Conservation (phyloP, 2,113 vertebrate genomes). For the Vulpes ferrilata region DNA sequence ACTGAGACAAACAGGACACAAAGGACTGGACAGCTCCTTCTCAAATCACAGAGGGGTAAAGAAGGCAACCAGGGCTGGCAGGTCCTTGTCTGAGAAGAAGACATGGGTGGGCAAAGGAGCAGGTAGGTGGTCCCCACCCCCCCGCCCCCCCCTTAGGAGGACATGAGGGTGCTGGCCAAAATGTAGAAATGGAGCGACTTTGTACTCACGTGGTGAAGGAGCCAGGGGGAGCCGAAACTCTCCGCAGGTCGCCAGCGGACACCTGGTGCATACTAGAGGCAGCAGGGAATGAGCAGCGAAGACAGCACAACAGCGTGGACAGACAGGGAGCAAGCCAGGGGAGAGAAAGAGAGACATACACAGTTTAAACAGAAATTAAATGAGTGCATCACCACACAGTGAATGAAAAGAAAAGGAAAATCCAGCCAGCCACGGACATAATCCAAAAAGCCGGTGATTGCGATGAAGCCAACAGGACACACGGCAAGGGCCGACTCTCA, state of each 20-base stretch:
- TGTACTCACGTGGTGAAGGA: conserved; percentile 99
- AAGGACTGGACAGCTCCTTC: background rate
- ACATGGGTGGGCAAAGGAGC: background rate
- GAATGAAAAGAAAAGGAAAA: conserved; percentile 82
- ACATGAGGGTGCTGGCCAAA: background rate
- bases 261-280: conserved; percentile 97
- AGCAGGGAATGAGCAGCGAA: conserved; percentile 88
- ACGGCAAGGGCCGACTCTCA: conserved; percentile 46
- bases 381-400: conserved; percentile 83
- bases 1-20: background rate
- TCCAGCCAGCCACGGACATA: conserved; percentile 76
- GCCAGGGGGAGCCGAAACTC: conserved; percentile 99
- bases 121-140: background rate
- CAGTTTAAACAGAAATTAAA: conserved; percentile 89
- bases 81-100: conserved; percentile 1
- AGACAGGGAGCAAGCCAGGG: conserved; percentile 83
- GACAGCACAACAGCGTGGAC: conserved; percentile 87
- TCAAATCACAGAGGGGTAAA: background rate
- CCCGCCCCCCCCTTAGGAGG: background rate
- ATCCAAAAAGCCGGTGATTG: conserved; percentile 81
- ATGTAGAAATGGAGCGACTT: conserved; percentile 72
- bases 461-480: conserved; percentile 82
- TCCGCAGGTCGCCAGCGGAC: conserved; percentile 97
- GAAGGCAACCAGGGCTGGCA: background rate
- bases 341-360: conserved; percentile 86